Conservation (phyloP, 2,797 vertebrate genomes). For the Falco concolor region DNA sequence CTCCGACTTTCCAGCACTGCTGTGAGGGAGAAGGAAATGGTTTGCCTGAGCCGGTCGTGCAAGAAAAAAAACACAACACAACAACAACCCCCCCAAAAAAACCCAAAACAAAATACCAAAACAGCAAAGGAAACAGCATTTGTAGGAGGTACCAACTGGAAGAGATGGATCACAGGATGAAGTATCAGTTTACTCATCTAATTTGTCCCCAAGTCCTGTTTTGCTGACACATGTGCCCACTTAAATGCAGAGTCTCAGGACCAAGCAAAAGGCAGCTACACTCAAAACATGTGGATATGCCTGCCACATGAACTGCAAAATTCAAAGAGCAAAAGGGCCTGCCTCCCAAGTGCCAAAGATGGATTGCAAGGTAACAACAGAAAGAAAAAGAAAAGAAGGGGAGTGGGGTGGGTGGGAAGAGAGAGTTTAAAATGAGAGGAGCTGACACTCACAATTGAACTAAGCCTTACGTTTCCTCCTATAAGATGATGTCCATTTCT, state of each 20-base stretch:
- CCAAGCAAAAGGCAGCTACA: not conserved
- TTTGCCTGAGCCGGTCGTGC: not conserved
- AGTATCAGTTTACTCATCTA: not conserved
- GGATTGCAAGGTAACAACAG: not conserved
- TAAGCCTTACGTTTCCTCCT: not conserved
- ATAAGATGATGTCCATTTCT: not conserved
- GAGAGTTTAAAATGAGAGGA: not conserved
- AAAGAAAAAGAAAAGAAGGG: not conserved
- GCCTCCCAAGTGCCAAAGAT: not conserved
- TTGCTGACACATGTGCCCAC: not conserved
- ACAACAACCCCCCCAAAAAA: too few species aligned
- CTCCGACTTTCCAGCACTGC: constrained; percentile 13
- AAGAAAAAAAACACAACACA: not conserved
- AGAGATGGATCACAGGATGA: not conserved
- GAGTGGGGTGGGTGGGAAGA: too few species aligned
- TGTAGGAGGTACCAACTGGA: not conserved
- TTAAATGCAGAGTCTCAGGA: not conserved
- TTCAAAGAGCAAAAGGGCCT: not conserved
- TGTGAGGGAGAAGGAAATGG: not conserved
- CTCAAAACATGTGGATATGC: rapidly evolving
- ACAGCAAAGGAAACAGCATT: not conserved
- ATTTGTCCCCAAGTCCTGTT: not conserved
- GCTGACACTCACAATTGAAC: not conserved
- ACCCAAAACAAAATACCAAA: too few species aligned
- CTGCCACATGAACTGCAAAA: not conserved